Base-by-base conservation (phyloP, 2,113 vertebrate species). In the Perca flavescens region DNA sequence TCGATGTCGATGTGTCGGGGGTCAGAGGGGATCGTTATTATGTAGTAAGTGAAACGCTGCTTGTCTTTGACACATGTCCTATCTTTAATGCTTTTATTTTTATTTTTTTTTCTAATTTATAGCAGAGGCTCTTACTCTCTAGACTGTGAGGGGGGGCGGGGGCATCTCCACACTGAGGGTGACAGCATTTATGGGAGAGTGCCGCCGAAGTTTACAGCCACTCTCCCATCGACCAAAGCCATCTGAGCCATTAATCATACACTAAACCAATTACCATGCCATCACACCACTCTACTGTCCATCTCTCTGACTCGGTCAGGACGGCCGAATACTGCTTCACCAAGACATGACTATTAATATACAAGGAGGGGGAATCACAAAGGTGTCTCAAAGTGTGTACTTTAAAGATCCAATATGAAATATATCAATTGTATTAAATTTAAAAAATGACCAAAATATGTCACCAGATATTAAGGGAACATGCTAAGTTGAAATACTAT, bases 241-340 rank as follows among this genome's bases (percentile, higher is more conserved):
- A 82, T 64, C 71, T 6, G 54, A 80, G 74, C 52, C 87, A 88
- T 91, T 90, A 86, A 90, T 91, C 91, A 91, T 86, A 87, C 67
- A 67, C 78, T 77, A 83, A 91, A 89, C 72, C 88, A 89, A 91
- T 92, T 91, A 91, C 79, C 15, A 8, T 63, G 65, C 78, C 84
- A 75, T 89, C 86, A 64, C 63, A 79, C 40, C 65, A 65, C 64
- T 86, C 80, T 62, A 64, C 84, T 80, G 88, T 79, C 83, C 82
- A 68, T 79, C 80, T 75, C 80, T 68, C 74, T 70, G 58, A 28
- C 74, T 69, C 79, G 7, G 36, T 77, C 75, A 47, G 72, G 68
- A 70, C 36, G 22, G 57, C 63, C 3, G 31, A 78, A 63, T 0
- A 63, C 61, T 36, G 74, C 80, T 60, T 34, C 69, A 67, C 60